Percentiles rank a stretch among this genome's conserved stretches.
Conservation (phyloP, 2,888 invertebrate genomes). For the Tetragnatha montana region DNA sequence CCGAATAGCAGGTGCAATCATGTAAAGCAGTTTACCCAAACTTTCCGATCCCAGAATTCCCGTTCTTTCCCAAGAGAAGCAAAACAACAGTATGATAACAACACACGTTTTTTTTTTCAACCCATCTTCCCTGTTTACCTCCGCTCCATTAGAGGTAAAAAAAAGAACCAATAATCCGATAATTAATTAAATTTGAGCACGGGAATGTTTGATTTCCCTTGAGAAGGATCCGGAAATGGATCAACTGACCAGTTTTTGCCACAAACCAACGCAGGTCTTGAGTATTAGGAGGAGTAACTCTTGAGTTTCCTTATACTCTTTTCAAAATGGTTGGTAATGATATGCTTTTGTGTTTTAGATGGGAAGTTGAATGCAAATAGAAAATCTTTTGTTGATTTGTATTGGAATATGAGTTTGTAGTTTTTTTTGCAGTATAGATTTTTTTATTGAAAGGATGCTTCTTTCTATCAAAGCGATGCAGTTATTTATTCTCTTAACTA, state of each 20-base stretch:
- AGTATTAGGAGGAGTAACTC: too few relatives aligned
- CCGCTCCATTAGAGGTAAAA: constrained; percentile 4
- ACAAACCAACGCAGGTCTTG: background rate
- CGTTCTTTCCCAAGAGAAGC: background rate
- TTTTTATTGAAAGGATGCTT: background rate
- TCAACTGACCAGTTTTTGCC: constrained; percentile 5
- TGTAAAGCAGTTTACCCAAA: background rate
- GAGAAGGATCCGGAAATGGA: background rate
- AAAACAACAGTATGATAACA: background rate
- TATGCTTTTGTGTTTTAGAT: background rate
- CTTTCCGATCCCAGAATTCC: constrained; percentile 3
- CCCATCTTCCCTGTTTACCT: constrained; percentile 2
- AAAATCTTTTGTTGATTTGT: background rate
- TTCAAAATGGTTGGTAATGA: background rate
- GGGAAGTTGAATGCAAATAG: background rate
- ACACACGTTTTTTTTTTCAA: constrained; percentile 16
- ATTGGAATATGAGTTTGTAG: background rate
- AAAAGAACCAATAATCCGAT: constrained; percentile 20
- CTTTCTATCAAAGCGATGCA: background rate
- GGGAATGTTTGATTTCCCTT: background rate
- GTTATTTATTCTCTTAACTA: background rate
- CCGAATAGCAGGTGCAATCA: background rate
- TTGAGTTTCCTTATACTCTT: too few relatives aligned
- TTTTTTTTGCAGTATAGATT: background rate
- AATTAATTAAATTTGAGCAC: constrained; percentile 44